Conservation (phyloP, 2,888 invertebrate species). For the Eumacrocentrus americanus region DNA sequence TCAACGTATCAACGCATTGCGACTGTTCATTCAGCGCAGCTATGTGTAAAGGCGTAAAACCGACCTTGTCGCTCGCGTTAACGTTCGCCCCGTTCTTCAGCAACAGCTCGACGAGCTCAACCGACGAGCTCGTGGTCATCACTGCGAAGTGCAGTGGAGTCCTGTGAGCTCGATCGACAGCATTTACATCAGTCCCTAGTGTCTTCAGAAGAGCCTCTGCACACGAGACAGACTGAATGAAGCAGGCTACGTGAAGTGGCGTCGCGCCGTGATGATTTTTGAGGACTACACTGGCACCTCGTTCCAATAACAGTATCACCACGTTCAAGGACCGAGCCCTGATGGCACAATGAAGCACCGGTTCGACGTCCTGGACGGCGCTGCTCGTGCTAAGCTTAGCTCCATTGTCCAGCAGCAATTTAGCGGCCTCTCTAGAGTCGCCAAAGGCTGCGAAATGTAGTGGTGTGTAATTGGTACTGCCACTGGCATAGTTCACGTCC, state of each 20-base stretch:
- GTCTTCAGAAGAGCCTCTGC: conserved; percentile 52
- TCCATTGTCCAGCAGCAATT: conserved; percentile 58
- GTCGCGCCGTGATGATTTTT: conserved; percentile 61
- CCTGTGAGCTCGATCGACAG: conserved; percentile 55
- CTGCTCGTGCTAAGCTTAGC: conserved; percentile 52
- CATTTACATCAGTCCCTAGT: conserved; percentile 56
- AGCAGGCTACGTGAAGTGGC: conserved; percentile 64
- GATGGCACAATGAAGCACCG: conserved; percentile 64
- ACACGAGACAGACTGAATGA: conserved; percentile 53
- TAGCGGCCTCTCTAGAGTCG: conserved; percentile 59
- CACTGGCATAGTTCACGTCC: conserved; percentile 68
- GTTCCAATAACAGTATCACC: conserved; percentile 57
- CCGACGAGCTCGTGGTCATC: conserved; percentile 54
- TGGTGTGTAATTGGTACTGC: conserved; percentile 54
- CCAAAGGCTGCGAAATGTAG: conserved; percentile 65
- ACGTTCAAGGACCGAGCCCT: conserved; percentile 54
- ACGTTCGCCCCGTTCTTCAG: conserved; percentile 53
- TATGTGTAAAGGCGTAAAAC: conserved; percentile 62
- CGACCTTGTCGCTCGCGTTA: conserved; percentile 58
- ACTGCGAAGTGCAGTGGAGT: conserved; percentile 62
- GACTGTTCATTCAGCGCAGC: conserved; percentile 62
- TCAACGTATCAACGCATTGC: conserved; percentile 59
- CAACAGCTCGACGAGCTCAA: conserved; percentile 52
- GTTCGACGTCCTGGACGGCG: conserved; percentile 48
- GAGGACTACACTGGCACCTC: conserved; percentile 60